phyloP scores from a whole-genome alignment of 2,888 invertebrate genomes.

The Eulithis testata region DNA sequence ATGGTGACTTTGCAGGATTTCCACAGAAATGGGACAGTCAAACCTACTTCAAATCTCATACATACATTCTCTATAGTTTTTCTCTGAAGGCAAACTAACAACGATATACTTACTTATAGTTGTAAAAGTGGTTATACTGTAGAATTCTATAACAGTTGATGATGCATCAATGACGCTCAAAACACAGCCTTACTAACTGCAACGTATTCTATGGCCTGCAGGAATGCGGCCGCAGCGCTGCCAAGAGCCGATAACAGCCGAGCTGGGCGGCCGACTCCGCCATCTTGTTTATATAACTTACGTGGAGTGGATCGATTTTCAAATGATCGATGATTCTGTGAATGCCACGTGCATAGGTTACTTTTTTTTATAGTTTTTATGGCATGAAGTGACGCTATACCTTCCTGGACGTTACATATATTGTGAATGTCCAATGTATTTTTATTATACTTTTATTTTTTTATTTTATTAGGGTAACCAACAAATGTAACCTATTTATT shows the following conservation, averaged over 20 bases:
- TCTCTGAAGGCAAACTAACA: not conserved
- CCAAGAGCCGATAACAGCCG: constrained; percentile 66
- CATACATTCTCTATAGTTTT: too few species aligned
- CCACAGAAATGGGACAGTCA: too few species aligned
- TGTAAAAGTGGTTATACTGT: not conserved
- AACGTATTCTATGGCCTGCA: constrained; percentile 45
- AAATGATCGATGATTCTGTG: constrained; percentile 31
- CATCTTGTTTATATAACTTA: constrained; percentile 38
- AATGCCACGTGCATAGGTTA: constrained; percentile 36
- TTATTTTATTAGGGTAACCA: too few species aligned
- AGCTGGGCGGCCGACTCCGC: constrained; percentile 65
- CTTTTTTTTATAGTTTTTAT: constrained; percentile 6
- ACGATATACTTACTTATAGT: not conserved
- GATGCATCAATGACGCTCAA: constrained; percentile 13
- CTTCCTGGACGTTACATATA: not conserved
- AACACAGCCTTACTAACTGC: constrained; percentile 32
- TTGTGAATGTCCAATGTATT: too few species aligned
- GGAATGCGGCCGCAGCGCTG: constrained; percentile 68
- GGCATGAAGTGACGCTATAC: not conserved
- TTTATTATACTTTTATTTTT: too few species aligned
- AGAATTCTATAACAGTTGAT: constrained; percentile 1
- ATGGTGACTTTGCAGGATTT: too few species aligned
- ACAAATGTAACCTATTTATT: not conserved
- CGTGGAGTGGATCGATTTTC: constrained; percentile 40
- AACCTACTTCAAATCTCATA: too few species aligned